Evolutionary conservation across 2,797 vertebrate genomes (phyloP).

Genomic region (Hozukius guyotensis): DNA sequence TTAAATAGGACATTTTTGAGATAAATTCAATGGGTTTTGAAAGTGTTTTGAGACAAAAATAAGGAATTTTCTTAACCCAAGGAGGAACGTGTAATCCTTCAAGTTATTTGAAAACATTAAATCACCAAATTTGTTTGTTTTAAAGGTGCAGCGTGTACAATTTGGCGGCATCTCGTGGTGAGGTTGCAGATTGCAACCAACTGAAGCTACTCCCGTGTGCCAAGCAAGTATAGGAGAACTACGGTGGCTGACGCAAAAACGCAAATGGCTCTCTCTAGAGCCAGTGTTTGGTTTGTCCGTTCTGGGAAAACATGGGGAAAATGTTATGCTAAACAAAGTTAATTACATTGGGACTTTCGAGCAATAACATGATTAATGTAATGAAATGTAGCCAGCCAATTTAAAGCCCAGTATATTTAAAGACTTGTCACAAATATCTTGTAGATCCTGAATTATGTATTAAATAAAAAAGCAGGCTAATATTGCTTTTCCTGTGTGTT

Average conservation of each 20-base stretch:
- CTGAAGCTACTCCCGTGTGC: background rate
- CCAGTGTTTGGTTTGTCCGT: no score
- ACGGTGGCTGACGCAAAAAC: no score
- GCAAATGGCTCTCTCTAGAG: no score
- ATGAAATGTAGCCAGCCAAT: background rate
- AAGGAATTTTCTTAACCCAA: background rate
- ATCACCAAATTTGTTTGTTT: background rate
- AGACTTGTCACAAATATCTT: conserved; percentile 13
- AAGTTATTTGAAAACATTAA: background rate
- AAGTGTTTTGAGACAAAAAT: background rate
- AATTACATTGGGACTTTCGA: background rate
- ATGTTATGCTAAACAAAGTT: background rate
- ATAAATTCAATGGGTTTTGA: background rate
- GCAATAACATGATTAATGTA: background rate
- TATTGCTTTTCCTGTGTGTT: no score
- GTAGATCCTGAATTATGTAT: background rate
- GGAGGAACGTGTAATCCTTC: background rate
- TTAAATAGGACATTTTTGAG: background rate
- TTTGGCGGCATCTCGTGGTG: background rate
- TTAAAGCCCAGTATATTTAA: background rate
- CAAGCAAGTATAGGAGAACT: no score
- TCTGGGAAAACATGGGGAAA: background rate
- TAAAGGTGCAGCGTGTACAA: background rate
- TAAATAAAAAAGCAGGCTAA: background rate
- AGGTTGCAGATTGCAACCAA: background rate